A percentile compares a stretch with the other conserved stretches of the same genome.
Evolutionary conservation across 2,113 vertebrate species (phyloP).

Genomic region (Gasterosteus aculeatus): DNA sequence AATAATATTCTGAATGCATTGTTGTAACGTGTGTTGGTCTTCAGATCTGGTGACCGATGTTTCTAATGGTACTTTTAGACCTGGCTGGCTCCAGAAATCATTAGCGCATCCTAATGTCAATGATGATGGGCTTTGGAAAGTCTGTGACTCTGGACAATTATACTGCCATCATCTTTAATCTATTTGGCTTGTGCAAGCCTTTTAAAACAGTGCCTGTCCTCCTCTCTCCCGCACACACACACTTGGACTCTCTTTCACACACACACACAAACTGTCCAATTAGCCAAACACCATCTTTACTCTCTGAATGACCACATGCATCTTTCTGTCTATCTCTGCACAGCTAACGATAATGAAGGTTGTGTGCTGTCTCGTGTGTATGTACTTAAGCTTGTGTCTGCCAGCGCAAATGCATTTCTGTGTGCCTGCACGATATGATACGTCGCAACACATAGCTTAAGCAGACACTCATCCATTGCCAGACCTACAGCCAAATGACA

Average conservation of each 20-base stretch:
- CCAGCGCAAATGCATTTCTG: slow-evolving; percentile 51
- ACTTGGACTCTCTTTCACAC: slow-evolving; percentile 3
- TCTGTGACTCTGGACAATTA: slow-evolving; percentile 63
- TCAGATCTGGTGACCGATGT: slow-evolving; percentile 48
- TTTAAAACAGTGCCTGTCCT: slow-evolving; percentile 37
- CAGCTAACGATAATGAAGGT: slow-evolving; percentile 68
- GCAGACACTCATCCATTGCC: slow-evolving; percentile 66
- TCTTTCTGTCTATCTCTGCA: slow-evolving; percentile 65
- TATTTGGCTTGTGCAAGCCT: slow-evolving; percentile 42
- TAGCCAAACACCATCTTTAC: slow-evolving; percentile 58
- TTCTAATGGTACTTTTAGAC: slow-evolving; percentile 53
- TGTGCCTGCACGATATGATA: slow-evolving; percentile 56
- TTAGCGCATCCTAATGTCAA: slow-evolving; percentile 64
- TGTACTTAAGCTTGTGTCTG: slow-evolving; percentile 11
- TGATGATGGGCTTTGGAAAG: slow-evolving; percentile 69
- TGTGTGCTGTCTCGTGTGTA: slow-evolving; percentile 28
- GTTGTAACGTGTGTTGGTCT: slow-evolving; percentile 1
- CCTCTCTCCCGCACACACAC: background rate
- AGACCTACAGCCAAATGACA: slow-evolving; percentile 68
- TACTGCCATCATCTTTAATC: slow-evolving; percentile 65
- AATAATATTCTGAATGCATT: slow-evolving; percentile 6
- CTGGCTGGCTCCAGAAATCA: slow-evolving; percentile 47
- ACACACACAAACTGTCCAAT: slow-evolving; percentile 57
- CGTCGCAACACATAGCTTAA: slow-evolving; percentile 61
- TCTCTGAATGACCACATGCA: slow-evolving; percentile 66